Evolutionary conservation across 35 echinoderm and acorn worm species (phyloP), one percentile per base, ranked within the genome.

Genomic region (Lytechinus variegatus): DNA sequence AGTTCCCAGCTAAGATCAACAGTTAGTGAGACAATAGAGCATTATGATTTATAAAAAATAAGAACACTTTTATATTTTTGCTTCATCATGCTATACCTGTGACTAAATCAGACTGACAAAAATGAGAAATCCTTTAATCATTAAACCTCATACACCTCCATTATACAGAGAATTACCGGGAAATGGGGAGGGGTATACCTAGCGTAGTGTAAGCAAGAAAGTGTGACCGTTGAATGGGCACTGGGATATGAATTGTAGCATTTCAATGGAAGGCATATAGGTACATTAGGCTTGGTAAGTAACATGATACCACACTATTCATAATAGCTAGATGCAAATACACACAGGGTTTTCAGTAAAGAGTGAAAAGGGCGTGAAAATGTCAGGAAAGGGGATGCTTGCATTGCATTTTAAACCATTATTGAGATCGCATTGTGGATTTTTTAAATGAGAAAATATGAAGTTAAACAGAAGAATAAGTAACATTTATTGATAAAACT

Each of bases 311-410:
- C 66, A 24, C 2, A 16, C 4, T 79, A 79, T 16, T 79, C 14
- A 79, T 79, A 79, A 79, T 79, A n/a, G 66, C 66, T 24, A 79
- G 66, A 79, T 24, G 66, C 66, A 79, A 79, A 79, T 79, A 79
- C 66, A 79, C 66, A 79, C 3, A 21, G 66, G 66, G 66, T 19
- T 79, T 79, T 79, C 66, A 79, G 66, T 6, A 8, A 16, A 79
- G 4, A 79, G 66, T 79, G 66, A 79, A 79, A 60, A 79, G 66
- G 66, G 66, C 66, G 24, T 24, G 66, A 16, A 79, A 79, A 79
- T 79, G 66, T 79, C 66, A 79, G 19, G 66, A 2, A n/a, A 7
- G 7, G 66, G 19, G 1, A 8, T 79, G 66, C n/a, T 79, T 79
- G 66, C 66, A 79, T 24, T 6, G 66, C 66, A 19, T 79, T 79